Evolutionary conservation across 2,113 vertebrate species (phyloP), one percentile per base, ranked within the genome.

Genomic region (Triplophysa rosa): DNA sequence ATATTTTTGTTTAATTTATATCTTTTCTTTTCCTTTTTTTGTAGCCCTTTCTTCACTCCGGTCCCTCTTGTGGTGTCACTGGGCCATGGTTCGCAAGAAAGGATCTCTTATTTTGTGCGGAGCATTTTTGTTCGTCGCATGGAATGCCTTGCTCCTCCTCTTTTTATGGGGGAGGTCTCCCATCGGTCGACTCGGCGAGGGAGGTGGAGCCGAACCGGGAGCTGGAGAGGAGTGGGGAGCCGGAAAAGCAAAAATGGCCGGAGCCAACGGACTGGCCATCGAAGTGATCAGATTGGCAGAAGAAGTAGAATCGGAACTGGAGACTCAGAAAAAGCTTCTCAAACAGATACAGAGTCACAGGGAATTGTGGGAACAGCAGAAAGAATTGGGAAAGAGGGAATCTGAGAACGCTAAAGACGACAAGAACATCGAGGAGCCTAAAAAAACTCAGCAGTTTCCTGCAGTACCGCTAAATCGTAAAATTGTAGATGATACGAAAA

Each of bases 51-150:
- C 87, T 81, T 83, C 84, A 23, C 56, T 78, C 61, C 77, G 42
- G 5, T 84, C 85, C 84, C 63, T 87, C 40, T 45, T 82, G 63
- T 78, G 77, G 82, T 86, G 86, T 88, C 81, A 74, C 87, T 89
- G 86, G 95, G 95, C 94, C 93, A 98, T 98, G 97, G 94, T 95
- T 91, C 96, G 95, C 88, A 94, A 93, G 83, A 96, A 95, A 94
- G 90, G 92, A 87, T 94, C 91, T 83, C 89, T 95, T 67, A 95
- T 94, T 86, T 83, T 96, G 82, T 96, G 96, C 83, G 94, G 95
- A 74, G 96, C 94, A 79, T 91, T 95, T 86, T 93, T 98, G 67
- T 98, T 98, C 62, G 90, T 98, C 2, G 94, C 94, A 75, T 98
- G 97, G 96, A 97, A 98, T 40, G 94, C 93, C 65, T 88, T 98